Evolutionary conservation across 30 jellyfish, hydroid and myxozoan genomes (phyloP), one percentile per base, ranked within the genome.

Genomic region (Aurelia aurita): DNA sequence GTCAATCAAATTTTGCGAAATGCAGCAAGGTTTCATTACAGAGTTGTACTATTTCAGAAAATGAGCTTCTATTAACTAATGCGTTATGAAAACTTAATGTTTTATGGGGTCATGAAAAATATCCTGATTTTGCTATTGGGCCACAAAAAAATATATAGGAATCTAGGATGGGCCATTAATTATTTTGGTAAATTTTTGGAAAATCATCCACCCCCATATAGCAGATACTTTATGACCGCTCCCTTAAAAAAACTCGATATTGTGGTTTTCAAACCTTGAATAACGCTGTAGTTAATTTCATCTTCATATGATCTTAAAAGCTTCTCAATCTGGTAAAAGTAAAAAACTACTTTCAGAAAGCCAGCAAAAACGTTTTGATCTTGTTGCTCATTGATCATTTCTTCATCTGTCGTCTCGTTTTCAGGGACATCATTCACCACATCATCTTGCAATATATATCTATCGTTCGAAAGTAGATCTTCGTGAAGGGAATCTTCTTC

Each of bases 291-390:
- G 5, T 7, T 16, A 22, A 23, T 20, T 2, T 72, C 35, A 59
- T 49, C 13, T 7, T 54, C 27, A 47, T 28, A 49, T 47, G 85
- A 16, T 27, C n/a, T 46, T 16, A 45, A 16, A 72, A 72, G 57
- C 15, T 68, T 26, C 57, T 49, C 85, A 12, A 27, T 53, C 32
- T 72, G 85, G 28, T 27, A 72, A 29, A 72, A 72, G 35, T 72
- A 72, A 69, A 72, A 72, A 18, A 27, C 54, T 18, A 72, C 31
- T 25, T 72, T 72, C 31, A 72, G 11, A 26, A 72, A 14, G 13
- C 66, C 81, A 18, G 72, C 58, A 6, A 26, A 20, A 8, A 72
- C 1, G 14, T 25, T 22, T 1, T 53, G 10, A 46, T 22, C 55
- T 12, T 28, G 57, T 10, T 7, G 22, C 32, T 32, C 32, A 9